Evolutionary conservation across 2,113 vertebrate genomes (phyloP).

Genomic region (Amphiprion ocellaris): DNA sequence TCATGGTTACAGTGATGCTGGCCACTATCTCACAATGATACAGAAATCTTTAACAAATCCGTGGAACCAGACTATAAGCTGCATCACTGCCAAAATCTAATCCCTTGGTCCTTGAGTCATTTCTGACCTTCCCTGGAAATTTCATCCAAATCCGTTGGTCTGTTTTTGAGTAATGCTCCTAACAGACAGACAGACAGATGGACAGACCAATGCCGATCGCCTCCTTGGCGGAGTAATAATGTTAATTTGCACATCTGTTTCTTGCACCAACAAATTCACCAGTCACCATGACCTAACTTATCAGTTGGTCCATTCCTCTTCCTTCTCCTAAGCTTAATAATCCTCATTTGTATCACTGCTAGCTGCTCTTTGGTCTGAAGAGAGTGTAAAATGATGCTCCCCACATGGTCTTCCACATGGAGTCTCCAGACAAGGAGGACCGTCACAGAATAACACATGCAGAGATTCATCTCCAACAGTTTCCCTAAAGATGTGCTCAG

Average conservation of each 20-base stretch:
- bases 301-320: not conserved
- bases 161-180: too few relatives aligned
- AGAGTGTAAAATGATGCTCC: conserved; percentile 36
- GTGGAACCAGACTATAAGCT: too few relatives aligned
- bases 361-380: conserved; percentile 11
- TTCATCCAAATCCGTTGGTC: too few relatives aligned
- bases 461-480: conserved; percentile 7
- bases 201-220: too few relatives aligned
- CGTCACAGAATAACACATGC: conserved; percentile 1
- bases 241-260: not conserved
- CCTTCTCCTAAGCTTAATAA: too few relatives aligned
- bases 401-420: conserved; percentile 14
- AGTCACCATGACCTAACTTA: not conserved
- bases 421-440: conserved; percentile 13
- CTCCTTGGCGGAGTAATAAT: not conserved
- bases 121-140: too few relatives aligned
- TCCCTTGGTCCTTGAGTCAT: too few relatives aligned
- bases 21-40: too few relatives aligned
- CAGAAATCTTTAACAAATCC: too few relatives aligned
- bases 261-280: not conserved
- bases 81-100: too few relatives aligned
- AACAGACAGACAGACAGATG: too few relatives aligned
- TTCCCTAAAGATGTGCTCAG: not conserved
- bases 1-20: too few relatives aligned
- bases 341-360: conserved; percentile 27